Evolutionary conservation across 2,888 invertebrate genomes (phyloP), one percentile per base, ranked within the genome.

Genomic region (Myathropa florea): DNA sequence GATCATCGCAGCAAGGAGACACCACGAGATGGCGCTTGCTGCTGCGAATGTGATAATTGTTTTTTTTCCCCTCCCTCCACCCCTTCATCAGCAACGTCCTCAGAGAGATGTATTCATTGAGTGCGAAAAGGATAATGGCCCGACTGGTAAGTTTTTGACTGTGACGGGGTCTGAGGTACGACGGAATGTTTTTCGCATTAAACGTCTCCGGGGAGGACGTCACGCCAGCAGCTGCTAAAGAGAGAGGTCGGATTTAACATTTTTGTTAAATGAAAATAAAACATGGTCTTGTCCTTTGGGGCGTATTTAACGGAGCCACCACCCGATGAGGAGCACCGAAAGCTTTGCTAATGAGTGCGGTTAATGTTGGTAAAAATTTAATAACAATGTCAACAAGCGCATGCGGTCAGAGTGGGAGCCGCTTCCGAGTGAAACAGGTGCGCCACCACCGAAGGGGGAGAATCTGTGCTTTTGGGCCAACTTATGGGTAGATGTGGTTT

Each of bases 121-220:
- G 57, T 57, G 57, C 57, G 57, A 57, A 57, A 57, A 24, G 57
- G 57, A 57, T 57, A 57, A 57, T 26, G 57, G 24, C 24, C 24
- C 57, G 57, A 30, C 23, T 24, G 30, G 23, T 12, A 26, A n/a
- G n/a, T n/a, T 65, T 39, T 24, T 36, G 76, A 61, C 60, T 77
- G 76, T 39, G 24, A 63, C 1, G 3, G 68, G 0, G 23, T 24
- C 57, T 0, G 24, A n/a, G 57, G 57, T 23, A 18, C 46, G 18
- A 61, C 61, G 53, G 53, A 77, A 77, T 77, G 61, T 68, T 59
- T 24, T 59, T 70, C 59, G 70, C 70, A 18, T 70, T 39, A 39
- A 36, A 26, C 33, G 70, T 60, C 67, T 53, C 67, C 12, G 14
- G 55, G 67, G 67, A 21, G 46, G 23, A 14, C 12, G n/a, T 4